phyloP scores from a whole-genome alignment of 2,113 vertebrate species.

The Eidolon helvum region DNA sequence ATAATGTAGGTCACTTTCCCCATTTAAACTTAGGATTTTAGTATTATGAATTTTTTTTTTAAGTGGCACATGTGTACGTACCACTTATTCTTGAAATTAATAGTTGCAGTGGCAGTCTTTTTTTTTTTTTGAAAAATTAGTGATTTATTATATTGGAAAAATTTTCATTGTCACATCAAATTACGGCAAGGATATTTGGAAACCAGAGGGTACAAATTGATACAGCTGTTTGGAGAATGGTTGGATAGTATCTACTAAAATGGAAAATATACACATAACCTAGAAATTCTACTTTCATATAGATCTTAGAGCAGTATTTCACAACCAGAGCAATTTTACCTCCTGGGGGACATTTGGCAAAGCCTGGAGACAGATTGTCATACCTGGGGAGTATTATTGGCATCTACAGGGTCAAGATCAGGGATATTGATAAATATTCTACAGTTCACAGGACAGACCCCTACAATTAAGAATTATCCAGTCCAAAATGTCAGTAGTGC shows the following conservation, averaged over 20 bases:
- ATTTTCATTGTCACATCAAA: neutral
- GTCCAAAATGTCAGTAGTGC: neutral
- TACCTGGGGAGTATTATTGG: neutral
- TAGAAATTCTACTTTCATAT: neutral
- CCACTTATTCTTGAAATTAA: constrained; percentile 6
- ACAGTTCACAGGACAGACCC: neutral
- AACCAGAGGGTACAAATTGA: neutral
- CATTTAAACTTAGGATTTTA: neutral
- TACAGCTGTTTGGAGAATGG: neutral
- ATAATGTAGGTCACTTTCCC: neutral
- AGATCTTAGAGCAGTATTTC: neutral
- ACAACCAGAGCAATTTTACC: neutral
- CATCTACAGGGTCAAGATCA: neutral
- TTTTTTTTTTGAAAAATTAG: constrained; percentile 36
- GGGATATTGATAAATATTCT: neutral
- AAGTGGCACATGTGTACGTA: neutral
- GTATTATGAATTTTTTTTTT: neutral
- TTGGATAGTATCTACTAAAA: neutral
- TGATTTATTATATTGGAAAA: constrained; percentile 22
- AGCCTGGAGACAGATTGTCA: neutral
- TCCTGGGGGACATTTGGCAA: neutral
- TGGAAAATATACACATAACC: neutral
- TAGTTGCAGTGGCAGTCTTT: neutral
- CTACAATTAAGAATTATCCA: neutral
- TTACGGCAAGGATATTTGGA: neutral